These are phyloP conservation scores for Petrocephalus schoutedeni DNA, from an alignment of 2,797 vertebrate species.

Conservation along the genomic window DNA sequence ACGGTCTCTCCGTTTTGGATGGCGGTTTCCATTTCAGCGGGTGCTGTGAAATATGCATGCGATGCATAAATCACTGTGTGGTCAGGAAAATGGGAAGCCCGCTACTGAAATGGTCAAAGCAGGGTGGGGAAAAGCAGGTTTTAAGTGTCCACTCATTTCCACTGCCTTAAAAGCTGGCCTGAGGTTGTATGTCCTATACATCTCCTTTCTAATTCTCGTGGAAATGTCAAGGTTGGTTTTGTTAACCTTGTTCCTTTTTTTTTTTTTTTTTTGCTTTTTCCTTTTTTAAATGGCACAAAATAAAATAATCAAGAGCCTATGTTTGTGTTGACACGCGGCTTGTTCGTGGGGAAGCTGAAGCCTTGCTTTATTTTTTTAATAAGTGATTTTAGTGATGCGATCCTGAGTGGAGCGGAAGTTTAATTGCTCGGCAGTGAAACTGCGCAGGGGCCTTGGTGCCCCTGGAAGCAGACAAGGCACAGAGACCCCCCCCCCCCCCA, in stretches of 20 bases:
- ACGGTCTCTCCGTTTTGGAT: constrained; percentile 42
- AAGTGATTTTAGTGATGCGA: constrained; percentile 40
- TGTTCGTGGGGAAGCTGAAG: constrained; percentile 33
- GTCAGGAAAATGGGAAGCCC: constrained; percentile 37
- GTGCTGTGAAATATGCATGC: constrained; percentile 75
- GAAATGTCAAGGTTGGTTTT: constrained; percentile 75
- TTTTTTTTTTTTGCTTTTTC: constrained; percentile 49
- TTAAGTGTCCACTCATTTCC: constrained; percentile 48
- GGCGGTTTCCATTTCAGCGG: constrained; percentile 55
- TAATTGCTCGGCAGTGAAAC: constrained; percentile 38
- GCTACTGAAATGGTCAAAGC: constrained; percentile 3
- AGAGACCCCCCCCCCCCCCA: constrained; percentile 48
- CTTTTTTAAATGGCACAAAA: constrained; percentile 35
- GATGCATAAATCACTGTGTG: constrained; percentile 82
- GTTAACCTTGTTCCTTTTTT: constrained; percentile 72
- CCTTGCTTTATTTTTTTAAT: constrained; percentile 51
- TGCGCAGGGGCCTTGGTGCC: constrained; percentile 37
- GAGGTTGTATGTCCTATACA: constrained; percentile 41
- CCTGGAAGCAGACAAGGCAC: constrained; percentile 42
- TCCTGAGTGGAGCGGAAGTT: constrained; percentile 23
- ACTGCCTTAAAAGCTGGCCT: constrained; percentile 45
- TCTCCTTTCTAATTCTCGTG: constrained; percentile 40
- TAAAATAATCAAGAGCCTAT: constrained; percentile 30
- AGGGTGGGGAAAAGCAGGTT: constrained; percentile 26
- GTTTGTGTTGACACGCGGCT: constrained; percentile 28